These are phyloP conservation scores for Homarus americanus DNA, from an alignment of 1,140 invertebrate genomes.

Conservation along the genomic window DNA sequence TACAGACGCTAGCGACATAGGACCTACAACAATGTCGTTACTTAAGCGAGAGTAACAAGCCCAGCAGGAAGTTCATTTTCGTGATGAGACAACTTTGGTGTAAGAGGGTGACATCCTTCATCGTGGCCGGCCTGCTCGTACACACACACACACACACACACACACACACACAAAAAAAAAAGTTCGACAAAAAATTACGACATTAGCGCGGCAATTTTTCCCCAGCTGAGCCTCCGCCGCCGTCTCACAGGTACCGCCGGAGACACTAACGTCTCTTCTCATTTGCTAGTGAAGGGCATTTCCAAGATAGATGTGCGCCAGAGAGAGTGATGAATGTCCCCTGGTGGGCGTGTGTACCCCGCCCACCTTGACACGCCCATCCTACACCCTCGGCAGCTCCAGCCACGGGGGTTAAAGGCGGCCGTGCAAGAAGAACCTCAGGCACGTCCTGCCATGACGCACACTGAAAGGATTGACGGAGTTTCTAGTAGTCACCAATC, in stretches of 20 bases:
- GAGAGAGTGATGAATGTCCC: conserved; percentile 18
- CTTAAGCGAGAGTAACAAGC: not conserved
- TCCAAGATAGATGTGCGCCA: conserved; percentile 4
- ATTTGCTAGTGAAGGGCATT: conserved; percentile 14
- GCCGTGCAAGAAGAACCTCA: not conserved
- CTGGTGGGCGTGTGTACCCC: conserved; percentile 3
- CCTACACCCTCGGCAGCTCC: not conserved
- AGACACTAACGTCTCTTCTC: conserved; percentile 21
- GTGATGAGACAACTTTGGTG: not conserved
- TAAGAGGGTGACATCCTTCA: not conserved
- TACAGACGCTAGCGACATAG: no score
- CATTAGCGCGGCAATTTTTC: not conserved
- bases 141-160: not conserved
- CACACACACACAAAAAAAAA: not conserved
- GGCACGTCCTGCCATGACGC: not conserved
- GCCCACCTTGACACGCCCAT: not conserved
- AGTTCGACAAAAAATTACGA: not conserved
- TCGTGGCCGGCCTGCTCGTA: not conserved
- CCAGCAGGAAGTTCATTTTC: not conserved
- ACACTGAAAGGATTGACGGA: no score
- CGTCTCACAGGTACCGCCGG: not conserved
- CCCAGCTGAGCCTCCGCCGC: not conserved
- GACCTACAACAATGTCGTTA: not conserved
- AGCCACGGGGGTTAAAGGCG: not conserved
- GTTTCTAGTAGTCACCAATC: no score